Base-by-base conservation (phyloP, 2,797 vertebrate genomes). In the Craterocephalus amniculus region DNA sequence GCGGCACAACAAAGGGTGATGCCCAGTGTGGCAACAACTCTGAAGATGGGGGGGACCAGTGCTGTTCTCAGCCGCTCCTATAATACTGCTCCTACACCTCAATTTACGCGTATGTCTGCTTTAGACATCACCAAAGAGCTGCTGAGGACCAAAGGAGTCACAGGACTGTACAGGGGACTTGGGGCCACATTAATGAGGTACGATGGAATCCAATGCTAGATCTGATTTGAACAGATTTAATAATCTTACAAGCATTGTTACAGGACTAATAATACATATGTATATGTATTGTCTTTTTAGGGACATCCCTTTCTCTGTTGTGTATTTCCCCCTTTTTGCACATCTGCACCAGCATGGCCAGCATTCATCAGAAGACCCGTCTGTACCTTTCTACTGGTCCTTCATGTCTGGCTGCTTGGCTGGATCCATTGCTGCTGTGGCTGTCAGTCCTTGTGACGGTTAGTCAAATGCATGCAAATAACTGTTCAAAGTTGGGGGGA, bases 371-470 rank as follows among this genome's bases (percentile, higher is more conserved):
- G 89, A 90, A 34, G 87, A 91, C 67, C 84, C 81, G 20, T 83
- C 87, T 1, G 93, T 92, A 40, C 95, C 95, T 0, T 95, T 96
- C 81, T 93, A 95, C 67, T 95, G 95, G 92, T 95, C 95, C 32
- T 96, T 96, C 56, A 61, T 92, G 72, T 93, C 95, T 4, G 95
- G 95, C 38, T 95, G 95, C 76, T 45, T 88, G 54, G 95, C 95
- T 58, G 95, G 95, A 65, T 95, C 86, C 16, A 59, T 90, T 1
- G 95, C 95, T 11, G 95, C 95, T 27, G 92, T 96, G 32, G 74
- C 93, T 2, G 95, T 96, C 81, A 96, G 93, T 82, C 95, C 95
- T 20, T 96, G 94, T 82, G 95, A 96, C 6, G 95, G 95, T 96
- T 68, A 91, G 92, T 58, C 14, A 26, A 9, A 56, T 22, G 18